phyloP scores from a whole-genome alignment of 1,140 invertebrate genomes.

The Lasioglossum albipes region DNA sequence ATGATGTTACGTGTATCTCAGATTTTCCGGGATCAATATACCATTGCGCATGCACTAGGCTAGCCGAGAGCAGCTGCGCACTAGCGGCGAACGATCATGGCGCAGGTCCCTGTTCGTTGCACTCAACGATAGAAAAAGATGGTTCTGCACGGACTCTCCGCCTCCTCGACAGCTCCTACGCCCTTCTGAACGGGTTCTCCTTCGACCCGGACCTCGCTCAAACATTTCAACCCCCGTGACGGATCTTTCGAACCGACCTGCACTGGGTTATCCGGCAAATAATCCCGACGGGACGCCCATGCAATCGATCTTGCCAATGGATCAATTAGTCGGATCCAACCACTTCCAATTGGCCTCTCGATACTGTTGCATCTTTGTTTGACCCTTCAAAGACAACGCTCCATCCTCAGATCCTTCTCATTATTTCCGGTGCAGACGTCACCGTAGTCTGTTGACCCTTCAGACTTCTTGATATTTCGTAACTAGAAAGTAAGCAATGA shows the following conservation, averaged over 20 bases:
- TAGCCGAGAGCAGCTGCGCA: constrained; percentile 43
- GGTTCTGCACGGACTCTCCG: constrained; percentile 30
- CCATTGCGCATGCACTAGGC: constrained; percentile 73
- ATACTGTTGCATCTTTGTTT: too few relatives aligned
- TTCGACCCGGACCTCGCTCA: neutral
- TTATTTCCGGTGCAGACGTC: too few relatives aligned
- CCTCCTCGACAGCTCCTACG: constrained; percentile 34
- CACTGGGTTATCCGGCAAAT: constrained; percentile 10
- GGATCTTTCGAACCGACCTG: neutral
- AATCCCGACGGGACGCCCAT: neutral
- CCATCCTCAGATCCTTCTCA: too few relatives aligned
- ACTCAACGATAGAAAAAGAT: constrained; percentile 47
- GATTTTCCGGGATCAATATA: constrained; percentile 72
- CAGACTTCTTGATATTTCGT: too few relatives aligned
- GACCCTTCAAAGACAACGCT: too few relatives aligned
- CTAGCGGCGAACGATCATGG: constrained; percentile 8
- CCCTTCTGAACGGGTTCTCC: constrained; percentile 23
- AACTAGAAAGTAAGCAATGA: too few relatives aligned
- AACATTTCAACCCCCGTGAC: neutral
- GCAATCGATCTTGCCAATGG: neutral
- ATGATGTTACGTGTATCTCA: constrained; percentile 64
- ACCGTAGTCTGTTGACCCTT: too few relatives aligned
- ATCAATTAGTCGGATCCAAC: neutral
- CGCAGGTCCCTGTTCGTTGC: constrained; percentile 50
- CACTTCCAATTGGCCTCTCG: too few relatives aligned